phyloP scores from a whole-genome alignment of 2,113 vertebrate genomes.

The Aptenodytes forsteri region DNA sequence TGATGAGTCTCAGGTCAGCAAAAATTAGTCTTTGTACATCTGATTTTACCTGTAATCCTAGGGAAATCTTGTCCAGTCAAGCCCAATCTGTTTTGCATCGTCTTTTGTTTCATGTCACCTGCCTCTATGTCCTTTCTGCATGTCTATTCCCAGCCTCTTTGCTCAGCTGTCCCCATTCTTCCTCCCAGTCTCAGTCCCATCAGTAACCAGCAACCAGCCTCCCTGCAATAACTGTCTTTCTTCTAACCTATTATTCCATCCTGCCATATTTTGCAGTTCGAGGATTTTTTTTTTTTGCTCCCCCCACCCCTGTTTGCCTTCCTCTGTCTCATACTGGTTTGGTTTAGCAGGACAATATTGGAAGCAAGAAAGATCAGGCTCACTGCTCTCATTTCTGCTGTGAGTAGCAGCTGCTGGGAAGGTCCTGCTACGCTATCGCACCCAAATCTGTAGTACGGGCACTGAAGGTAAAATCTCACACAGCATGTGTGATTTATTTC shows the following conservation, averaged over 20 bases:
- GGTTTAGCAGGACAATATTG: neutral
- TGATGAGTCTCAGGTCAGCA: neutral
- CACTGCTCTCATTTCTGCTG: neutral
- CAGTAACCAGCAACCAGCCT: neutral
- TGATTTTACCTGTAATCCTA: neutral
- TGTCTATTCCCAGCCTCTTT: neutral
- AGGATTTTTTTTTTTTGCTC: neutral
- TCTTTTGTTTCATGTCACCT: neutral
- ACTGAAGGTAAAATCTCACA: neutral
- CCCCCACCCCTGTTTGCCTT: neutral
- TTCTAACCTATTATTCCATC: neutral
- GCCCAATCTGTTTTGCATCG: accelerated
- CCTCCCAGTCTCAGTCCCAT: neutral
- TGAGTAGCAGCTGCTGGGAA: neutral
- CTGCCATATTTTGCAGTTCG: neutral
- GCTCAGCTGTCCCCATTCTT: neutral
- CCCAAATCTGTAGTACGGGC: neutral
- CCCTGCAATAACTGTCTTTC: neutral
- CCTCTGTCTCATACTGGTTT: neutral
- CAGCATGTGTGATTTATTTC: neutral
- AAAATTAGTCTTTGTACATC: neutral
- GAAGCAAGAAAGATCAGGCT: neutral
- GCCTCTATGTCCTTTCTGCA: neutral
- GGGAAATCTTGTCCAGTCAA: neutral
- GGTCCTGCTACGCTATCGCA: neutral